Conservation (phyloP, 2,113 vertebrate genomes). For the Cryptoleucopteryx plumbea region DNA sequence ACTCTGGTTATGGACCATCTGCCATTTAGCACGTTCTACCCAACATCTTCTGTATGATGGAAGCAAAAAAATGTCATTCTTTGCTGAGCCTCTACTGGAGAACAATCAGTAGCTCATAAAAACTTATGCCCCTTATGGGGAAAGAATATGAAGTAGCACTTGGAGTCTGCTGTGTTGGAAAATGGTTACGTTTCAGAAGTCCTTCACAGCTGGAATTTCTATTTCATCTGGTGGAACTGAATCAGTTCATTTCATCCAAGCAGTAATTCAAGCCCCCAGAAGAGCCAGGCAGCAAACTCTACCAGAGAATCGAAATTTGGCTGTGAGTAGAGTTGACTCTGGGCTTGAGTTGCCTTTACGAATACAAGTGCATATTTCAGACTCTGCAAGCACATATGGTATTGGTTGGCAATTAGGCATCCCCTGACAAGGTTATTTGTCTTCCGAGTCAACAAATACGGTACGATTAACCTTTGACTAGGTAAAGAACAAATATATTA, state of each 20-base stretch:
- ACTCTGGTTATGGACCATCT: background rate
- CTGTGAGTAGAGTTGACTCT: background rate
- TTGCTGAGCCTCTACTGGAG: background rate
- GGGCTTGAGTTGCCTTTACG: background rate
- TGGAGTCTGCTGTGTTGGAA: background rate
- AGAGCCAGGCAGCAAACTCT: background rate
- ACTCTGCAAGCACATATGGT: background rate
- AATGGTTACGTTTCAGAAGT: background rate
- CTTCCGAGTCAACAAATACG: background rate
- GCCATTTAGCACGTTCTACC: background rate
- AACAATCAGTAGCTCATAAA: background rate
- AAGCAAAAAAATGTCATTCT: background rate
- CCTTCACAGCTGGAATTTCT: background rate
- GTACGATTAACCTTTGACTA: background rate
- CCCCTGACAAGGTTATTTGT: background rate
- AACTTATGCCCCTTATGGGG: rapidly evolving
- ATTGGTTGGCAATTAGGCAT: background rate
- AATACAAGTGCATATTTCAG: background rate
- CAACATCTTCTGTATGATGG: background rate
- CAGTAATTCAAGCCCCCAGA: background rate
- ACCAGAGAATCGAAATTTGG: background rate
- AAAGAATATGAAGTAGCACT: background rate
- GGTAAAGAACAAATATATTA: background rate
- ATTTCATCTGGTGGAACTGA: background rate
- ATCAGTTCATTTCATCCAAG: background rate